Base-by-base conservation (phyloP, 2,113 vertebrate genomes). In the Ailuropoda melanoleuca region DNA sequence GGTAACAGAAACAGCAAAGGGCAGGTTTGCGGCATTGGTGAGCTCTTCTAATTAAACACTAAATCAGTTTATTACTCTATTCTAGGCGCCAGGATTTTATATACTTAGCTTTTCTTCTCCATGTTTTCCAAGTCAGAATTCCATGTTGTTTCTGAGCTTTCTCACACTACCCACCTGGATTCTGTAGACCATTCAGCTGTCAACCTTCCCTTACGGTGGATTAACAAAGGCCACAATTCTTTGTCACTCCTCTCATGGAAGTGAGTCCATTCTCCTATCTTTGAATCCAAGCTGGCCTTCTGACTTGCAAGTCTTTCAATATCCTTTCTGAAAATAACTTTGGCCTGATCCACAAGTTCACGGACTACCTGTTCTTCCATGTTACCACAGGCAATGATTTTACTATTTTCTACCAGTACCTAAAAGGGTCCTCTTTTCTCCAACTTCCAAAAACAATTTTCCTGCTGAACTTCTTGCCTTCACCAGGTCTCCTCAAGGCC, bases 21-120 rank as follows among this genome's bases (percentile, higher is more conserved):
- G 23, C 37, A 77, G 37, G 56, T 95, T 90, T 93, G 56, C 68
- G 68, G 48, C 88, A 26, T 14, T 6, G 39, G 39, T 4, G 1
- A 68, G 37, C 19, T 37, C 88, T 85, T 31, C 78, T 95, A 83
- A 92, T 92, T 92, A 87, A 90, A 97, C 82, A 92, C 26, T 58
- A 87, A 90, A 96, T 93, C 92, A 96, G n/a, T 26, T 37, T 31
- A 8, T 88, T 74, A n/a, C 6, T 92, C 72, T 93, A 56, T 46
- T 58, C n/a, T 31, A 43, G 18, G n/a, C 43, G 10, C 56, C 19
- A 43, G 7, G 37, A 11, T 82, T 91, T 87, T 77, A 70, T 72
- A 19, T 12, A n/a, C 21, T 46, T 88, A 7, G 29, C 2, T 78
- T 82, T 82, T 50, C 56, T 84, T 66, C 26, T 18, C 15, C 48